A percentile compares a stretch with the other conserved stretches of the same genome.
phyloP scores from a whole-genome alignment of 2,888 invertebrate genomes.

The Deilephila elpenor region DNA sequence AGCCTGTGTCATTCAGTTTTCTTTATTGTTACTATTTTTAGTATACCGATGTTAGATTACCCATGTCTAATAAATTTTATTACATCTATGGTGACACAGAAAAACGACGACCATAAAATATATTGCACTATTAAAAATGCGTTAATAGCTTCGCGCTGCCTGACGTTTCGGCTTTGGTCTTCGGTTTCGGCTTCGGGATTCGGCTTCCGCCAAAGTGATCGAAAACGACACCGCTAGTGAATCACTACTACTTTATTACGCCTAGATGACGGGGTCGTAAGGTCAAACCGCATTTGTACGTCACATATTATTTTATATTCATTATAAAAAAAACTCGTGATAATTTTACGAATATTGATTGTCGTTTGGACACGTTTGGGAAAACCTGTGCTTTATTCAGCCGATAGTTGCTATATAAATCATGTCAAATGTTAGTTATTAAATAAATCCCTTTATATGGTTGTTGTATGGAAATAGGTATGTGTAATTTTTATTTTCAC shows the following conservation, averaged over 20 bases:
- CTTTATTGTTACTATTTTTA: too few species aligned
- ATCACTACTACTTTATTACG: constrained; percentile 45
- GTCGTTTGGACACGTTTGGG: constrained; percentile 47
- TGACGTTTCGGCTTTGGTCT: neutral
- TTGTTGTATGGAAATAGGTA: neutral
- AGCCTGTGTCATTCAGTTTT: too few species aligned
- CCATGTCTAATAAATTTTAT: too few species aligned
- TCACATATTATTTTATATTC: constrained; percentile 56
- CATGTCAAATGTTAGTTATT: constrained; percentile 11
- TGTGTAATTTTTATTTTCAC: neutral
- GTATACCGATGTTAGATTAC: too few species aligned
- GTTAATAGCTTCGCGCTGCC: neutral
- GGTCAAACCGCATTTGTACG: constrained; percentile 55
- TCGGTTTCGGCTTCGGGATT: neutral
- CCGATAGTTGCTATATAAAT: neutral
- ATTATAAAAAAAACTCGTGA: constrained; percentile 37
- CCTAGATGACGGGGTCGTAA: constrained; percentile 58
- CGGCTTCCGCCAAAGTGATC: neutral
- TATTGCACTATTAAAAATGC: neutral
- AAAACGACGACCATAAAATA: neutral
- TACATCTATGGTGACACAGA: too few species aligned
- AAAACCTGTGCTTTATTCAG: constrained; percentile 42
- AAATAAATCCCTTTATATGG: neutral
- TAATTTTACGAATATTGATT: constrained; percentile 42
- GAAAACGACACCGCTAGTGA: neutral